Evolutionary conservation across 2,888 invertebrate genomes (phyloP), one percentile per base, ranked within the genome.

Genomic region (Philonicus albiceps): DNA sequence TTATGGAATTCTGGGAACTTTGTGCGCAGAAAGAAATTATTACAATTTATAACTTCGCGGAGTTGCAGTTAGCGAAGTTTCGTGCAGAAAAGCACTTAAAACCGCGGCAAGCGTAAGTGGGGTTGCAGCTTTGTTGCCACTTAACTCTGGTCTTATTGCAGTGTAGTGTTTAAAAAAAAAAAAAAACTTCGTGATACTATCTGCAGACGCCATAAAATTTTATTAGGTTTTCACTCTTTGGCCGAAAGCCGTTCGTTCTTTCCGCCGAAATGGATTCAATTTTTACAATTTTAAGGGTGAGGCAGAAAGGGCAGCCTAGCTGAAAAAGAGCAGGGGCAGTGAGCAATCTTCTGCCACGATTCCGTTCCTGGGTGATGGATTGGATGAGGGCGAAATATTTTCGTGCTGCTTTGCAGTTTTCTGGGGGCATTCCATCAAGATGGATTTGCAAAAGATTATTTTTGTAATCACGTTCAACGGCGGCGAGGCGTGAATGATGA

Each of bases 171-270:
- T 43, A 30, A 22, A 43, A 74, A 30, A 74, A 49, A 30, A 22
- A 43, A 74, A 30, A 74, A 49, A 27, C 40, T 43, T 22, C 49
- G 16, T 78, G 49, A 19, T 30, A 11, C 19, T 49, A 22, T 22
- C 78, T 78, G 78, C 78, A 49, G 78, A 78, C 78, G 31, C 81
- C 64, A 55, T 83, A 83, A 83, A 55, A 83, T 83, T 83, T 83
- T 64, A 83, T 83, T 83, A 83, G 19, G 16, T 19, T 37, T 27
- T 55, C 16, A 13, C 49, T 30, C 31, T 31, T 13, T 16, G 49
- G 34, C 31, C 19, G 16, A 27, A 64, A 55, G 81, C 31, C 81
- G 55, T 34, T 64, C 22, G 27, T 5, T 22, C 64, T 16, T 83
- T 37, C 55, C 81, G 43, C 8, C 81, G 55, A 34, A 83, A 83